Conservation (phyloP, 2,888 invertebrate species). For the Xestia sexstrigata region DNA sequence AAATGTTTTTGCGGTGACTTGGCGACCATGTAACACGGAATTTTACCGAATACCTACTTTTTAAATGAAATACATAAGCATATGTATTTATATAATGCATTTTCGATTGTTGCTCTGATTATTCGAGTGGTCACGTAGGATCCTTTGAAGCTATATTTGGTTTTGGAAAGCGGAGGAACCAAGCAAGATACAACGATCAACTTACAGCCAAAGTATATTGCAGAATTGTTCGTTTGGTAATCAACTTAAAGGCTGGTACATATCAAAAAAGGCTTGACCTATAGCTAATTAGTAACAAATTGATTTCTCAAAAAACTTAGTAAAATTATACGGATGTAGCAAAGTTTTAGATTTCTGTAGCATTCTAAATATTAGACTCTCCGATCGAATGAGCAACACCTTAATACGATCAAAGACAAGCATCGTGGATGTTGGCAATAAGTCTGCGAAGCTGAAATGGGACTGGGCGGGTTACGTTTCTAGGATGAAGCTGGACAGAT, state of each 20-base stretch:
- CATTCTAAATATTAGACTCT: too few species aligned
- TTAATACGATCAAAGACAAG: too few species aligned
- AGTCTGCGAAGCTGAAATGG: too few species aligned
- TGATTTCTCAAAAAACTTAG: too few species aligned
- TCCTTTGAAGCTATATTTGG: slow-evolving; percentile 2
- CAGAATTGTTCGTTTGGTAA: background rate
- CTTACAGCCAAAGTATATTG: background rate
- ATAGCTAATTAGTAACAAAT: too few species aligned
- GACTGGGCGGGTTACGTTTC: too few species aligned
- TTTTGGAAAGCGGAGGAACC: slow-evolving; percentile 3
- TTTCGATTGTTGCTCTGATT: slow-evolving; percentile 57
- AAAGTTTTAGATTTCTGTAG: too few species aligned
- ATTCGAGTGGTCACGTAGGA: slow-evolving; percentile 31
- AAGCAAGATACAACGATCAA: too few species aligned
- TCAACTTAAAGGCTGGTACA: background rate
- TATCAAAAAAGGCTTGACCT: background rate
- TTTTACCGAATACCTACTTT: slow-evolving; percentile 62
- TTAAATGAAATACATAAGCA: slow-evolving; percentile 47
- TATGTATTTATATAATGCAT: slow-evolving; percentile 46
- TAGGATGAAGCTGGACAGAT: too few species aligned
- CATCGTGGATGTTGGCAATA: too few species aligned
- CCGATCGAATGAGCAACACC: too few species aligned
- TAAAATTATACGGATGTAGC: too few species aligned
- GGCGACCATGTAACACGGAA: slow-evolving; percentile 55
- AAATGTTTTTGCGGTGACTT: slow-evolving; percentile 24